phyloP scores from a whole-genome alignment of 2,797 vertebrate genomes.

The Sciaenops ocellatus region DNA sequence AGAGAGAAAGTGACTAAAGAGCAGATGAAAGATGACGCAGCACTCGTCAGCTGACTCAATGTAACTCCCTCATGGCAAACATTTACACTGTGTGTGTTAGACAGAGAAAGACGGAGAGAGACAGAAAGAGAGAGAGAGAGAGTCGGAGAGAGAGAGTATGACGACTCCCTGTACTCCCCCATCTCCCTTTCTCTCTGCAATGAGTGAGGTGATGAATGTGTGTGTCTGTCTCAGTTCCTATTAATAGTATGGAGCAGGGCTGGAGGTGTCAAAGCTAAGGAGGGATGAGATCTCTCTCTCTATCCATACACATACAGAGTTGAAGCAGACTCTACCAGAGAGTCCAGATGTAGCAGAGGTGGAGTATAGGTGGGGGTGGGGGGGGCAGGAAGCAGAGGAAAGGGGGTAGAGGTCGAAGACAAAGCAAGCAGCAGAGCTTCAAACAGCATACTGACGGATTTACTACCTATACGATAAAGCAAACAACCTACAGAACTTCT shows the following conservation, averaged over 20 bases:
- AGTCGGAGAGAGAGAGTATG: slow-evolving; percentile 15
- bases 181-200: slow-evolving; percentile 51
- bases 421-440: slow-evolving; percentile 66
- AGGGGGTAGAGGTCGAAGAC: slow-evolving; percentile 53
- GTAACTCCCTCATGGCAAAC: slow-evolving; percentile 48
- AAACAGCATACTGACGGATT: slow-evolving; percentile 72
- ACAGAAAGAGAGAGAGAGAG: no score
- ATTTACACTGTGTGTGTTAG: slow-evolving; percentile 43
- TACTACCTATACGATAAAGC: slow-evolving; percentile 67
- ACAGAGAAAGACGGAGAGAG: slow-evolving; percentile 15
- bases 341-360: slow-evolving; percentile 69
- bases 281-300: slow-evolving; percentile 63
- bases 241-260: slow-evolving; percentile 76
- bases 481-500: slow-evolving; percentile 56
- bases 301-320: slow-evolving; percentile 38
- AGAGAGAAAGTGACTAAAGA: slow-evolving; percentile 55
- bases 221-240: slow-evolving; percentile 76
- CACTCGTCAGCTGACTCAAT: slow-evolving; percentile 41
- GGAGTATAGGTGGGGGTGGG: slow-evolving; percentile 30
- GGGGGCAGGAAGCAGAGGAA: slow-evolving; percentile 24
- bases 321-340: slow-evolving; percentile 42
- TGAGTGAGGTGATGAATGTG: slow-evolving; percentile 77
- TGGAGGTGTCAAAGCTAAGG: slow-evolving; percentile 71
- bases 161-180: slow-evolving; percentile 48
- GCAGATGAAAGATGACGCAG: slow-evolving; percentile 57